A percentile compares a stretch with the other conserved stretches of the same genome.
These are phyloP conservation scores for Metellina segmentata DNA, from an alignment of 2,888 invertebrate genomes.

Conservation along the genomic window DNA sequence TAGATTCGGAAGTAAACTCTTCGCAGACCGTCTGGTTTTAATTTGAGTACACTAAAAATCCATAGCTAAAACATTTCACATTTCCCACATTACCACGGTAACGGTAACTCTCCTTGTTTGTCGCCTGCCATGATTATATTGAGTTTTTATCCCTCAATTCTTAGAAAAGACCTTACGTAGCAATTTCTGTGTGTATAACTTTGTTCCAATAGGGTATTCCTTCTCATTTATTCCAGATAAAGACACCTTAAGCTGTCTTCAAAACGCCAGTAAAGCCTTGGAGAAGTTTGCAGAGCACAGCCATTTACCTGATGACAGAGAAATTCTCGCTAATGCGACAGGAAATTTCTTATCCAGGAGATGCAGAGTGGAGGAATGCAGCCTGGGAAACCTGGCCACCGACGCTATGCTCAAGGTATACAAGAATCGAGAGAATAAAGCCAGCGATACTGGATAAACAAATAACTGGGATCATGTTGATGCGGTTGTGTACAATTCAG, in stretches of 20 bases:
- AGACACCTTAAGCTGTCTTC: constrained; percentile 18
- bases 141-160: no score
- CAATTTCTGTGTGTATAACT: no score
- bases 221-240: background rate
- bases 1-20: no score
- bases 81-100: no score
- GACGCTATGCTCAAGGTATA: constrained; percentile 85
- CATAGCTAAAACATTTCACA: no score
- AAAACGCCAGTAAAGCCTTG: background rate
- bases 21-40: no score
- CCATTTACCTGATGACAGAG: constrained; percentile 21
- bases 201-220: no score
- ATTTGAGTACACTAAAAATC: no score
- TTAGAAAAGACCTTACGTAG: no score
- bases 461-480: constrained; percentile 89
- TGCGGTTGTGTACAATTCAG: constrained; percentile 88
- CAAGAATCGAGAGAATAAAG: background rate
- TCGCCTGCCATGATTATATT: no score
- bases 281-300: background rate
- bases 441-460: constrained; percentile 65
- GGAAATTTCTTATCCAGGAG: constrained; percentile 68
- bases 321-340: background rate
- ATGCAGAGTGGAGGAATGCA: constrained; percentile 90
- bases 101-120: no score
- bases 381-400: constrained; percentile 90